Evolutionary conservation across 2,888 invertebrate genomes (phyloP), one percentile per base, ranked within the genome.

Genomic region (Calameuta idolon): DNA sequence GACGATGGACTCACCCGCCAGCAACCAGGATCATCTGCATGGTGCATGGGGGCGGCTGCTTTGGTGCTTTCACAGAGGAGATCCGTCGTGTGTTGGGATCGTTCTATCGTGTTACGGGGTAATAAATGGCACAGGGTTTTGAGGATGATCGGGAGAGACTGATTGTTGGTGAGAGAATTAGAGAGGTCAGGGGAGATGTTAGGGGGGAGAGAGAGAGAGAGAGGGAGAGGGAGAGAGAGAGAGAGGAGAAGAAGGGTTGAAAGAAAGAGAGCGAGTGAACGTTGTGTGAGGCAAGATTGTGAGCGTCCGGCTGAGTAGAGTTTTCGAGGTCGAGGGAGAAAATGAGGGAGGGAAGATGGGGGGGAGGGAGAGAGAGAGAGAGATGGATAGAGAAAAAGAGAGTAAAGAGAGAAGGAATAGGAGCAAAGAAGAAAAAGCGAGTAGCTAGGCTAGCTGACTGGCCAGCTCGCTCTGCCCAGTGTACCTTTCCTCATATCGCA

Each of bases 21-120:
- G 92, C 92, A 89, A 92, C 92, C 89, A 92, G 91, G 89, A 92
- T 92, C 92, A 92, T 92, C 91, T 92, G 92, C 92, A 92, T 92
- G 90, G 88, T 91, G 90, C 90, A 90, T 90, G 90, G 88, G 90
- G 90, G 89, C 90, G 90, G 90, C 89, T 90, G 89, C 89, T 90
- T 71, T 88, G 88, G 85, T 89, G 82, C 85, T 85, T 85, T 84
- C 86, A 83, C 83, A 82, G 85, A 81, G 85, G 80, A 84, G 81
- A 83, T 85, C 86, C 34, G 74, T n/a, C 71, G 55, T 55, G 55
- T 55, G 55, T 55, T 55, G 55, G 55, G 55, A 55, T 55, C 55
- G 55, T 55, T 55, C 23, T 55, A 55, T 55, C 55, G 55, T 55
- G 23, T 55, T 55, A 55, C 23, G 23, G 55, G 71, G 34, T 71